Conservation (phyloP, 2,113 vertebrate genomes). For the Cinclus mexicanus region DNA sequence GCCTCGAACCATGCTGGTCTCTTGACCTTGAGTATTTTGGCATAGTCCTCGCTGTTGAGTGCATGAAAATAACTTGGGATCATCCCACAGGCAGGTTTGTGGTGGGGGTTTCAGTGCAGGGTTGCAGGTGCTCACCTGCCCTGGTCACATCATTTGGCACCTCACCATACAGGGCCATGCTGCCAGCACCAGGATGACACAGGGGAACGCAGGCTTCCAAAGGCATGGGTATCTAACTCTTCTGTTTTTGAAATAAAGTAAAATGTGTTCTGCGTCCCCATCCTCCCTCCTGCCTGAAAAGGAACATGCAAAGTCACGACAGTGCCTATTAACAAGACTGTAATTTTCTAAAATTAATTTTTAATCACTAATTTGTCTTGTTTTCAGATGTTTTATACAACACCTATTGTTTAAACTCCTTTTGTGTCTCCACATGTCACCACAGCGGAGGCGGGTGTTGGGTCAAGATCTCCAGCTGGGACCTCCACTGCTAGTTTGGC, state of each 20-base stretch:
- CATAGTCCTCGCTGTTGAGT: slow-evolving; percentile 39
- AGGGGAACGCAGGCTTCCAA: accelerated
- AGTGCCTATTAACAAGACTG: background rate
- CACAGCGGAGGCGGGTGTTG: background rate
- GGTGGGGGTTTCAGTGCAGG: accelerated
- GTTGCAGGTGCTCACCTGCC: background rate
- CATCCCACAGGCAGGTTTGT: background rate
- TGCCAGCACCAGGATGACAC: accelerated
- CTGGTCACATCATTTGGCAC: accelerated
- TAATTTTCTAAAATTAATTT: slow-evolving; percentile 67
- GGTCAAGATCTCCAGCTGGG: background rate
- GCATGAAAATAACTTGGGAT: background rate
- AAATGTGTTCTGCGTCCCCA: background rate
- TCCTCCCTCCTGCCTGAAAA: background rate
- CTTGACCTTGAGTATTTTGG: slow-evolving; percentile 80
- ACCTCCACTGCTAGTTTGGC: background rate
- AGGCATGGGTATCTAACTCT: background rate
- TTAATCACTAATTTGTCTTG: slow-evolving; percentile 61
- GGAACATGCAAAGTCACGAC: background rate
- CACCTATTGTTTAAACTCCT: slow-evolving; percentile 8
- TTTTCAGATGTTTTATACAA: slow-evolving; percentile 37
- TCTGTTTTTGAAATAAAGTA: background rate
- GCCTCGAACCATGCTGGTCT: slow-evolving; percentile 76
- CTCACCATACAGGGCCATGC: accelerated
- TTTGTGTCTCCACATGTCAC: slow-evolving; percentile 14